Percentiles rank a stretch among this genome's conserved stretches.
phyloP scores from a whole-genome alignment of 2,113 vertebrate genomes.

The Psephotus haematonotus region DNA sequence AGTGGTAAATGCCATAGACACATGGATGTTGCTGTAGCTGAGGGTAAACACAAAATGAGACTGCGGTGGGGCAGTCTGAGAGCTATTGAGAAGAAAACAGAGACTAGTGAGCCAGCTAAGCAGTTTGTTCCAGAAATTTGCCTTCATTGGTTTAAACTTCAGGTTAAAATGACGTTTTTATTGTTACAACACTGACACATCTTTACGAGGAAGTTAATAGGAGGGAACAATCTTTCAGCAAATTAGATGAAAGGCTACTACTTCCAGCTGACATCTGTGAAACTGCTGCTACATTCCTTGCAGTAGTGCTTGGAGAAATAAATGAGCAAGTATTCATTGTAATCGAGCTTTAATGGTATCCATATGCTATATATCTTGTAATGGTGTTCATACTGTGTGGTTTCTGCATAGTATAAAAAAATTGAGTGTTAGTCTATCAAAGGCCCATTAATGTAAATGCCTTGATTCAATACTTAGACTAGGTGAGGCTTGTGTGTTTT shows the following conservation, averaged over 20 bases:
- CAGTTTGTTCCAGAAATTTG: constrained; percentile 54
- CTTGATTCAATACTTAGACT: background rate
- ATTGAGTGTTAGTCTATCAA: background rate
- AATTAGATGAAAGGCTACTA: constrained; percentile 47
- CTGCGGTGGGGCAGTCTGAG: background rate
- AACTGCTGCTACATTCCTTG: constrained; percentile 4
- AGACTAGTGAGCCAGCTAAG: constrained; percentile 4
- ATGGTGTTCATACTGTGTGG: constrained; percentile 9
- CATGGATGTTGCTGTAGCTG: background rate
- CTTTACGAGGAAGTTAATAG: constrained; percentile 48
- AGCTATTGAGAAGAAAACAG: constrained; percentile 4
- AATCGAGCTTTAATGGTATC: constrained; percentile 37
- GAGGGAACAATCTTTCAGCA: constrained; percentile 42
- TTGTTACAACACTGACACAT: constrained; percentile 32
- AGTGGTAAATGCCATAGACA: background rate
- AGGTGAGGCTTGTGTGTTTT: background rate
- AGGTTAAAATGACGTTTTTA: constrained; percentile 25
- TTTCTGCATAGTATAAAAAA: constrained; percentile 1
- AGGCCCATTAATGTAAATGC: constrained; percentile 31
- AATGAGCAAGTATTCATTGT: constrained; percentile 43
- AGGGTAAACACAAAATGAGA: background rate
- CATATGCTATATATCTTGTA: constrained; percentile 37
- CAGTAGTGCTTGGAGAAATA: constrained; percentile 30
- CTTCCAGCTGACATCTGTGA: constrained; percentile 48
- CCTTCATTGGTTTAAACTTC: constrained; percentile 41